Conservation (phyloP, 2,113 vertebrate species). For the Turnix velox region DNA sequence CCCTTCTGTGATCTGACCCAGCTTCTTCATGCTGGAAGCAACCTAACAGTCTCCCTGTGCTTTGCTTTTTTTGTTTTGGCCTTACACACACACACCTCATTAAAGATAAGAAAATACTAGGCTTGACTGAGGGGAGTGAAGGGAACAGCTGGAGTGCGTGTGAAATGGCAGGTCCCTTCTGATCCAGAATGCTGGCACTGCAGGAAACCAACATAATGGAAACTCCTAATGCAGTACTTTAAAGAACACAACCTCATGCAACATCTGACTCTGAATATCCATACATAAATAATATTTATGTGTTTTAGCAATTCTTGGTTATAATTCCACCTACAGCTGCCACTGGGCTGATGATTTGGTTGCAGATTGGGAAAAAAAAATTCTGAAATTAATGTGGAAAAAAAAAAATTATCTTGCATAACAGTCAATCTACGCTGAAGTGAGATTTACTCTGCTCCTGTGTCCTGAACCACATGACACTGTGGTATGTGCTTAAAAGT, state of each 20-base stretch:
- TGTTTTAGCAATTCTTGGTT: neutral
- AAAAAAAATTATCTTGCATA: neutral
- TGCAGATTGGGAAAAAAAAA: neutral
- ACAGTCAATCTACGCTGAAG: neutral
- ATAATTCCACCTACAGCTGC: neutral
- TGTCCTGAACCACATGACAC: neutral
- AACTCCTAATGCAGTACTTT: neutral
- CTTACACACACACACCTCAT: neutral
- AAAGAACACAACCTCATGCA: neutral
- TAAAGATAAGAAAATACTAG: neutral
- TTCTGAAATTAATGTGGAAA: neutral
- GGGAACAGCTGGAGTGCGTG: conserved; percentile 15
- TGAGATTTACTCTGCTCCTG: neutral
- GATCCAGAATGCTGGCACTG: conserved; percentile 17
- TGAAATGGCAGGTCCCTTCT: conserved; percentile 19
- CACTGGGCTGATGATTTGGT: neutral
- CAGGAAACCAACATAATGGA: conserved; percentile 2
- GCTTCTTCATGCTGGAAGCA: neutral
- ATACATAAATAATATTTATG: neutral
- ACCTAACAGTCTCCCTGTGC: neutral
- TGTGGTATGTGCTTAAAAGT: neutral
- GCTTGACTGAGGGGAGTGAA: conserved; percentile 15
- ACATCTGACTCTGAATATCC: neutral
- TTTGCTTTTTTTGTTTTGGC: neutral
- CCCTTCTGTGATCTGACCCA: neutral